Evolutionary conservation across 2,797 vertebrate species (phyloP).

Genomic region (Bufotes viridis): DNA sequence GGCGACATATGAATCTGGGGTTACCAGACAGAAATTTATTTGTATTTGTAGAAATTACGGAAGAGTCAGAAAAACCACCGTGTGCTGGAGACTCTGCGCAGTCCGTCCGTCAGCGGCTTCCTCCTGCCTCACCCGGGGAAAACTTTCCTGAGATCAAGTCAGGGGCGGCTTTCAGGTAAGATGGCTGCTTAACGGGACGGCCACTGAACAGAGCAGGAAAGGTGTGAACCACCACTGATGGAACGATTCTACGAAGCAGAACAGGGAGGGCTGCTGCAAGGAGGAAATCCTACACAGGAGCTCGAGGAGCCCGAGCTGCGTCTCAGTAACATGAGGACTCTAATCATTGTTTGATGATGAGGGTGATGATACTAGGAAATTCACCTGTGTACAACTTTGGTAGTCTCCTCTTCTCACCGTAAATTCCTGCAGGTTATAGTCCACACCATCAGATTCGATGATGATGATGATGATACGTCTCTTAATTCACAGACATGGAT

Average conservation of each 20-base stretch:
- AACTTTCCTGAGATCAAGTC: background rate
- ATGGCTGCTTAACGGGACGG: background rate
- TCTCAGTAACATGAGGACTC: too few relatives aligned
- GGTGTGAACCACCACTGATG: background rate
- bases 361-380: too few relatives aligned
- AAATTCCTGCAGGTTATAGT: background rate
- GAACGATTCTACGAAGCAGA: background rate
- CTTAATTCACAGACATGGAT: constrained; percentile 49
- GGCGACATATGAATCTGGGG: too few relatives aligned
- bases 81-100: constrained; percentile 41
- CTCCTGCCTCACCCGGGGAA: constrained; percentile 53
- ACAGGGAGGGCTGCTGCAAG: too few relatives aligned
- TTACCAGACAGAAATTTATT: background rate
- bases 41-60: constrained; percentile 1
- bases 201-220: background rate
- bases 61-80: background rate
- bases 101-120: constrained; percentile 36
- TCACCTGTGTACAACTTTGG: too few relatives aligned
- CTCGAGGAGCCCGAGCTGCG: too few relatives aligned
- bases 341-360: too few relatives aligned
- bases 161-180: constrained; percentile 41
- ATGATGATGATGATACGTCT: background rate
- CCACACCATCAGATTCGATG: too few relatives aligned
- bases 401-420: too few relatives aligned
- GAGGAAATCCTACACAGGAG: too few relatives aligned